Evolutionary conservation across 2,113 vertebrate genomes (phyloP).

Genomic region (Cettia cetti): DNA sequence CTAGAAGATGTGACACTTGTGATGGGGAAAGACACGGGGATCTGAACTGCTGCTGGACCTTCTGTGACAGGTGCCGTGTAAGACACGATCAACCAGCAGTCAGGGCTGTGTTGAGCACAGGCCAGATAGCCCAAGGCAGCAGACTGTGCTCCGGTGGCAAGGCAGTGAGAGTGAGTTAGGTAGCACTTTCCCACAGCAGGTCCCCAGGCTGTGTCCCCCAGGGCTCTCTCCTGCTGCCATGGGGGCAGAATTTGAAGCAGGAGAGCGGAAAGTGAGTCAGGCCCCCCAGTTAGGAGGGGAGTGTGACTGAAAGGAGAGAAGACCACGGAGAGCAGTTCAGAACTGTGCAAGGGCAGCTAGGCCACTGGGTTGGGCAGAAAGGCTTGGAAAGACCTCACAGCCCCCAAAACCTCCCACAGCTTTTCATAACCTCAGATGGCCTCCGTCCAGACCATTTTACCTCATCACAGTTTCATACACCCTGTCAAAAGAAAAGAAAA

Average conservation of each 20-base stretch:
- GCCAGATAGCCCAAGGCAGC: neutral
- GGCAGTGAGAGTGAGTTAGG: neutral
- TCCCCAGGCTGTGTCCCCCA: neutral
- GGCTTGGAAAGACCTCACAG: neutral
- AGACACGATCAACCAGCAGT: rapidly evolving
- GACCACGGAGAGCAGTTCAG: neutral
- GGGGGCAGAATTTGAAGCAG: neutral
- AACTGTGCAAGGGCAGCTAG: neutral
- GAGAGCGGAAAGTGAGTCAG: neutral
- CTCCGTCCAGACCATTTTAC: neutral
- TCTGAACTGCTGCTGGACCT: rapidly evolving
- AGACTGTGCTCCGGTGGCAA: neutral
- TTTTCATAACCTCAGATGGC: neutral
- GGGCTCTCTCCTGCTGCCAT: neutral
- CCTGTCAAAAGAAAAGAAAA: neutral
- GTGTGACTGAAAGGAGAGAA: neutral
- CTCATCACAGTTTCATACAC: neutral
- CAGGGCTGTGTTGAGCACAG: neutral
- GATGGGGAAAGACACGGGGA: rapidly evolving
- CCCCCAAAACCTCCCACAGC: neutral
- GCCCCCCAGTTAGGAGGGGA: neutral
- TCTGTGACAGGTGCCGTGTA: neutral
- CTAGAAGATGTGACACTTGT: rapidly evolving
- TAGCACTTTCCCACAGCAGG: neutral
- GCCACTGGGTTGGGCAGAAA: neutral